A percentile compares a stretch with the other conserved stretches of the same genome.
phyloP scores from a whole-genome alignment of 2,797 vertebrate genomes.

The Yasuhikotakia modesta region DNA sequence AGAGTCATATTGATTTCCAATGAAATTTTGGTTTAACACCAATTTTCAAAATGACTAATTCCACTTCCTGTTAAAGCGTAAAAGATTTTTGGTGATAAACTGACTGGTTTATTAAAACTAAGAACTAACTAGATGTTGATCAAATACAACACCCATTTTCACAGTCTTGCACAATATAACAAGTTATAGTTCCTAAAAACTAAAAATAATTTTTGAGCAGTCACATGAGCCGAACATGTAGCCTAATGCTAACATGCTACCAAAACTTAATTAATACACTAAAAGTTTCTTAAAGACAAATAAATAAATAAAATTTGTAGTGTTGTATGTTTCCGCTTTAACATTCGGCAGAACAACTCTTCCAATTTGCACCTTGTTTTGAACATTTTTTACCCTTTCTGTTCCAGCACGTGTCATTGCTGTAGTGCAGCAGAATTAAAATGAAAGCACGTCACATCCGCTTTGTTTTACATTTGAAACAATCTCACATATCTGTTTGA shows the following conservation, averaged over 20 bases:
- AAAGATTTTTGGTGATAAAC: too few species aligned
- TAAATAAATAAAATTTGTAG: neutral
- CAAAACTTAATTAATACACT: too few species aligned
- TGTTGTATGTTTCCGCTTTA: neutral
- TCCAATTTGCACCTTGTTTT: neutral
- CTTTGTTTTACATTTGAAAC: neutral
- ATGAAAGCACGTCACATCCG: neutral
- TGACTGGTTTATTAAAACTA: neutral
- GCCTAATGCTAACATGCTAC: neutral
- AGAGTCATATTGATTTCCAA: too few species aligned
- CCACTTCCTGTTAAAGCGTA: too few species aligned
- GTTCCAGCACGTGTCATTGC: neutral
- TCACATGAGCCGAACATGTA: too few species aligned
- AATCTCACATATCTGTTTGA: neutral
- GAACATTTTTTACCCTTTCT: neutral
- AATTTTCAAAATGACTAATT: neutral
- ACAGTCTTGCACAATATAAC: neutral
- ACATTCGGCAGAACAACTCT: neutral
- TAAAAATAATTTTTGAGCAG: neutral
- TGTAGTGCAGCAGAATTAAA: neutral
- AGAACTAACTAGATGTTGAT: neutral
- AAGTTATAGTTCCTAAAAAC: neutral
- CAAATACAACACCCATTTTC: neutral
- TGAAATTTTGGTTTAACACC: too few species aligned
- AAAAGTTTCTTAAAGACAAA: neutral